Evolutionary conservation across 2,113 vertebrate genomes (phyloP).

Genomic region (Notarius quadriscutis): DNA sequence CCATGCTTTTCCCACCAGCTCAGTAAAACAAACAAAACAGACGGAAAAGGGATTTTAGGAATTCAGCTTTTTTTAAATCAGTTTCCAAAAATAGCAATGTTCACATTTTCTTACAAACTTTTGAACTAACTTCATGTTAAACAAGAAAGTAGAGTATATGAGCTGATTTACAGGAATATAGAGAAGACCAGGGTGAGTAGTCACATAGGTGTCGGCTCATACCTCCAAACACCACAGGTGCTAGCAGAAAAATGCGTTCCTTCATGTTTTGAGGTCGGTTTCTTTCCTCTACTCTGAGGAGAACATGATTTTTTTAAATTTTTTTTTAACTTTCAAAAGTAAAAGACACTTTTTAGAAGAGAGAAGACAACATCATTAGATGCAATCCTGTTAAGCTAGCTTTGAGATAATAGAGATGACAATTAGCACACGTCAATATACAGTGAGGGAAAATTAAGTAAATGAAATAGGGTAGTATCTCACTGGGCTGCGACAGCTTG

Average conservation of each 20-base stretch:
- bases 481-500: no score
- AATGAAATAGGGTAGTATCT: no score
- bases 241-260: no score
- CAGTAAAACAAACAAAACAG: constrained; percentile 6
- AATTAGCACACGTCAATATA: no score
- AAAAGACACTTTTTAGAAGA: no score
- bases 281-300: background rate
- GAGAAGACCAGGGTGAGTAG: background rate
- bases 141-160: background rate
- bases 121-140: background rate
- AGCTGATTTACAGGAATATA: background rate
- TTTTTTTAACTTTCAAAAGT: background rate
- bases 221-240: background rate
- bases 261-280: background rate
- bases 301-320: background rate
- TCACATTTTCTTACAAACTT: background rate
- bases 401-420: no score
- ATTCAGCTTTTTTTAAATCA: background rate
- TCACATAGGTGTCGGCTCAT: background rate
- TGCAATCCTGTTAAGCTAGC: no score
- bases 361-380: no score
- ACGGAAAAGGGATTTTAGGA: background rate
- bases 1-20: constrained; percentile 18
- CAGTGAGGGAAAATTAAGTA: no score
- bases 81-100: background rate